phyloP scores from a whole-genome alignment of 2,797 vertebrate species.

The Schizopygopsis pylzovi region DNA sequence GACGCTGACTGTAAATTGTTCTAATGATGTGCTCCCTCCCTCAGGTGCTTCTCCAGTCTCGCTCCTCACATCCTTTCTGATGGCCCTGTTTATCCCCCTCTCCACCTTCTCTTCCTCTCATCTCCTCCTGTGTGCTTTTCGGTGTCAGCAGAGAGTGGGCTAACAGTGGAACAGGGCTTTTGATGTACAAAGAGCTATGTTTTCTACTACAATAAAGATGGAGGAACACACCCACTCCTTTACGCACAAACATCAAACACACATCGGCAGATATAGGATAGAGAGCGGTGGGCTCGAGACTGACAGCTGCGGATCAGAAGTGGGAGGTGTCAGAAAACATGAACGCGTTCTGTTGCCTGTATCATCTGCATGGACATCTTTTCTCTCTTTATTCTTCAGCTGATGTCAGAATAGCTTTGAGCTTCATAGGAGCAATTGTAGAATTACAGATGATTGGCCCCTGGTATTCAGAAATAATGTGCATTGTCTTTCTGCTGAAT shows the following conservation, averaged over 20 bases:
- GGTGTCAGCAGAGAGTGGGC: constrained; percentile 40
- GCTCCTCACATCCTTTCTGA: constrained; percentile 40
- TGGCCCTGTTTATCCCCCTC: constrained; percentile 24
- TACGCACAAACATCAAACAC: constrained; percentile 29
- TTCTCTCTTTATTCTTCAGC: background rate
- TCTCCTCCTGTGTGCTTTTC: constrained; percentile 43
- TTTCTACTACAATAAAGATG: constrained; percentile 41
- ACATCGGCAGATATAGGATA: constrained; percentile 26
- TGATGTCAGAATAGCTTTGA: background rate
- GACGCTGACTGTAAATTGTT: constrained; percentile 56
- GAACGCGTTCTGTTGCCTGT: background rate
- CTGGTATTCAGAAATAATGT: background rate
- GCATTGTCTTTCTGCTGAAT: constrained; percentile 8
- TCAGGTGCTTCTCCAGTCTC: constrained; percentile 46
- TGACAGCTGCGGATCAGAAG: constrained; percentile 9
- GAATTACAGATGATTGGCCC: background rate
- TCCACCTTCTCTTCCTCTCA: constrained; percentile 35
- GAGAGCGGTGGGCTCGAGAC: background rate
- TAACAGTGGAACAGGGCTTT: constrained; percentile 51
- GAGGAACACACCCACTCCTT: constrained; percentile 36
- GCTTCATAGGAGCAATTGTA: background rate
- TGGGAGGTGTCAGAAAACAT: constrained; percentile 12
- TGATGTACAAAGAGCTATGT: constrained; percentile 53
- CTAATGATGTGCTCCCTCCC: constrained; percentile 55
- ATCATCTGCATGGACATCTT: constrained; percentile 12